Evolutionary conservation across 2,797 vertebrate species (phyloP), one percentile per base, ranked within the genome.

Genomic region (Hephaestus fuliginosus): DNA sequence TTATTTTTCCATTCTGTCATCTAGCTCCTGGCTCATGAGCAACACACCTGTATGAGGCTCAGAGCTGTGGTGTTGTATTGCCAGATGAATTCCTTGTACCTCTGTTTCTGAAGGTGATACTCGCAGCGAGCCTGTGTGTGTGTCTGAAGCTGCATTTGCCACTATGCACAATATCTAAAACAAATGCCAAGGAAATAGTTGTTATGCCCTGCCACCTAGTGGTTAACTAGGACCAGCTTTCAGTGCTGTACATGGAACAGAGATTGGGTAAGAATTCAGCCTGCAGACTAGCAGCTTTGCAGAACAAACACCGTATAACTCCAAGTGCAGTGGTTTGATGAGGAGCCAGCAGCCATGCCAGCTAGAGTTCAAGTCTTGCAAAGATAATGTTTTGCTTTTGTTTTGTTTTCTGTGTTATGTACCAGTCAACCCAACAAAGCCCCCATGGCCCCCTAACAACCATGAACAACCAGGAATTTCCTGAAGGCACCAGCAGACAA

Each of bases 131-230:
- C 43, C 22, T 28, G 18, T 2, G 63, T 53, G 49, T 39, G 48
- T 64, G 44, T 7, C 25, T 25, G 25, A 25, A 1, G 7, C 7
- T 48, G 14, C n/a, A n/a, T 73, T 80, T 64, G 33, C 22, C 13
- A 52, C 39, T 13, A 22, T 70, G 55, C 51, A 57, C 4, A 70
- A n/a, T 25, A 20, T 22, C 30, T 44, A 4, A 44, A 7, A 55
- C 43, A 41, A 33, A 30, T 11, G 28, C 20, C 4, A 12, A 4
- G 51, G 17, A 10, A 66, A 81, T 46, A 7, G 56, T 85, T 71
- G 87, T 52, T 61, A 15, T 78, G 43, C 22, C 28, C 74, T 93
- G 91, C 91, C 92, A 86, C 87, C 93, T 94, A 87, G 91, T 93
- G 91, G 91, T 77, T 17, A 2, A 56, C 0, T 0, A 14, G 2